Evolutionary conservation across 92 coral and sea anemone genomes (phyloP).

Genomic region (Metridium senile): DNA sequence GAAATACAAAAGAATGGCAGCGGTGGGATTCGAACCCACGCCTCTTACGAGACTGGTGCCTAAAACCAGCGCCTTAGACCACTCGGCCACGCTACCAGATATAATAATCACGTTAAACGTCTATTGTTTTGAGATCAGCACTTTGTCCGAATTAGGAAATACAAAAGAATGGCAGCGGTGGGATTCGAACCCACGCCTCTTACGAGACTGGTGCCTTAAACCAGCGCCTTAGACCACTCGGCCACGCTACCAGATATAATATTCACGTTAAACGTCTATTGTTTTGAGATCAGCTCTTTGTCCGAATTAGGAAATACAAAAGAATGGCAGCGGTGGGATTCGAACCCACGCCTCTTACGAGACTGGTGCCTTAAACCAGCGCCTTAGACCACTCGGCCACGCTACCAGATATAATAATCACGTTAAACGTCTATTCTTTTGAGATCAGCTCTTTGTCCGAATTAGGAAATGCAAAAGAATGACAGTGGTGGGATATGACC

Average conservation of each 20-base stretch:
- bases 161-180: constrained; percentile 99
- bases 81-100: constrained; percentile 99
- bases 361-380: constrained; percentile 99
- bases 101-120: too few species aligned
- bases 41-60: constrained; percentile 97
- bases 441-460: too few species aligned
- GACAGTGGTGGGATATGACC: too few species aligned
- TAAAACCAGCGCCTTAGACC: constrained; percentile 99
- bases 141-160: too few species aligned
- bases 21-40: constrained; percentile 99
- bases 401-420: too few species aligned
- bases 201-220: constrained; percentile 98
- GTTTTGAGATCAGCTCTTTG: too few species aligned
- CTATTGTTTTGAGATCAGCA: too few species aligned
- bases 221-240: constrained; percentile 99
- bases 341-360: constrained; percentile 99
- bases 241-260: not conserved
- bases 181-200: constrained; percentile 99
- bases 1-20: constrained; percentile 86
- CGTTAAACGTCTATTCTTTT: too few species aligned
- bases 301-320: too few species aligned
- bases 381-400: constrained; percentile 99
- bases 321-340: constrained; percentile 99
- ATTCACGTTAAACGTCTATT: too few species aligned
- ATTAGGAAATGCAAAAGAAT: too few species aligned